These are phyloP conservation scores for Rhinogobio ventralis DNA, from an alignment of 2,797 vertebrate genomes.

Conservation along the genomic window DNA sequence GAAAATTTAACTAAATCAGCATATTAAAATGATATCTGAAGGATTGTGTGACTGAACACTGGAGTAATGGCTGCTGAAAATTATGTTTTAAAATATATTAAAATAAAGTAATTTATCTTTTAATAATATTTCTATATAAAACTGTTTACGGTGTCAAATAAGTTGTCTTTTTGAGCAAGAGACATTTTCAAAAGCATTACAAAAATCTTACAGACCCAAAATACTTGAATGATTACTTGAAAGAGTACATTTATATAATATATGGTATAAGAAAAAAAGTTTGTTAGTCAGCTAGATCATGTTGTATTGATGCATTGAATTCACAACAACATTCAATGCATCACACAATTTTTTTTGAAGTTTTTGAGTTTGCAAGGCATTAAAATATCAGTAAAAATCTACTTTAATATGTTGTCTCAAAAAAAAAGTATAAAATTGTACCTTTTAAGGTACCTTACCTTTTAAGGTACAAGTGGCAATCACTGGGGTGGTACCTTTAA, in stretches of 20 bases:
- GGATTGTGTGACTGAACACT: background rate
- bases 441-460: no score
- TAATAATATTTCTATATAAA: background rate
- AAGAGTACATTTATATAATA: background rate
- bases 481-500: no score
- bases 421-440: no score
- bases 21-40: background rate
- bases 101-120: background rate
- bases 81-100: background rate
- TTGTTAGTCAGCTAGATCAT: background rate
- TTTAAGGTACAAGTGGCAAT: no score
- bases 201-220: background rate
- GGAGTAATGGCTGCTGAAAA: no score
- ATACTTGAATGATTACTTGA: no score
- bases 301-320: background rate
- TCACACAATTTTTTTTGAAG: no score
- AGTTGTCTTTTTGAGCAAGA: background rate
- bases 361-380: background rate
- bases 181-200: background rate
- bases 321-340: background rate
- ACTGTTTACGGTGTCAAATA: background rate
- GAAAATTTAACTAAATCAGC: background rate
- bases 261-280: background rate
- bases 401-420: no score
- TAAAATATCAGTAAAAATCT: background rate